Percentiles rank a stretch among this genome's conserved stretches.
Evolutionary conservation across 2,888 invertebrate species (phyloP).

Genomic region (Dicycla oo): DNA sequence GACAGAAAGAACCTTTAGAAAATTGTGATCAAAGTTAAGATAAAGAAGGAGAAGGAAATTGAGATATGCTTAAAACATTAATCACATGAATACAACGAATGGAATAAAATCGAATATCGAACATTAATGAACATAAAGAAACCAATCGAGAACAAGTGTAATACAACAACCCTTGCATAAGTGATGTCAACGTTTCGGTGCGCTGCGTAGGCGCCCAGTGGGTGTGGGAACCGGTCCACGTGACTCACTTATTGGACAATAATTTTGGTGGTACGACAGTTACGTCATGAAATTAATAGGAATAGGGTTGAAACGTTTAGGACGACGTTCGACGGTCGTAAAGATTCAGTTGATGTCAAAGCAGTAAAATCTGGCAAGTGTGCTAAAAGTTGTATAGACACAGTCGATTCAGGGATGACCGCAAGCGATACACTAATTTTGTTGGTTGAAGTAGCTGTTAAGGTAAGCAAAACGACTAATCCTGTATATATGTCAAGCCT

Average conservation of each 20-base stretch:
- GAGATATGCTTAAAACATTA: not conserved
- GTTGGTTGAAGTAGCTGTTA: not conserved
- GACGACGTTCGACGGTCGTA: conserved; percentile 7
- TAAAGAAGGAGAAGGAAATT: not conserved
- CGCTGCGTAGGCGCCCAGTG: conserved; percentile 77
- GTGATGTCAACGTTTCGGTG: conserved; percentile 71
- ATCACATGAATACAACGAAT: not conserved
- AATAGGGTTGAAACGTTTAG: conserved; percentile 53
- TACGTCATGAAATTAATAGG: conserved; percentile 69
- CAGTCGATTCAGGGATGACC: not conserved
- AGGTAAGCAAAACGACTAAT: not conserved
- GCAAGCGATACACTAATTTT: not conserved
- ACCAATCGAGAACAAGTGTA: conserved; percentile 35
- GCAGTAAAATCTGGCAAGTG: conserved; percentile 29
- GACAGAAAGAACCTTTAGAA: not conserved
- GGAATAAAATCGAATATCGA: no score
- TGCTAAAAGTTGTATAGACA: conserved; percentile 6
- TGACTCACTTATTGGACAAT: conserved; percentile 80
- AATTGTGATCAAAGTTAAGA: not conserved
- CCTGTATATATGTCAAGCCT: not conserved
- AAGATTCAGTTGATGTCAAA: conserved; percentile 14
- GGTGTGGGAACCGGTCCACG: conserved; percentile 84
- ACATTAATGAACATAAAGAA: not conserved
- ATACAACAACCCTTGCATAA: conserved; percentile 69
- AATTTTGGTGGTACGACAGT: conserved; percentile 73